Evolutionary conservation across 2,797 vertebrate species (phyloP).

Genomic region (Rhynchotus rufescens): DNA sequence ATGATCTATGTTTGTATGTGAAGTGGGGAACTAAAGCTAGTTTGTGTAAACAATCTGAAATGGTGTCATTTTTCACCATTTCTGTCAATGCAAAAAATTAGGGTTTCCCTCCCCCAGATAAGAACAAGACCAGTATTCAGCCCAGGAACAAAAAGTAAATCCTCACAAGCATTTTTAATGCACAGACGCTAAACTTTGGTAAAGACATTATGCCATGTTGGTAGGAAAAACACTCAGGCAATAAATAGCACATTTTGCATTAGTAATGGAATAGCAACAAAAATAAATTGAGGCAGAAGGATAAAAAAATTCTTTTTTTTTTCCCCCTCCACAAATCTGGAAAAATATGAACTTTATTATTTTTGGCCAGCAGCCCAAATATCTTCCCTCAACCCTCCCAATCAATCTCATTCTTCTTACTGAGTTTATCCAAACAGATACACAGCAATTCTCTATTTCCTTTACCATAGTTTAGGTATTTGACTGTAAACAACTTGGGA

Average conservation of each 20-base stretch:
- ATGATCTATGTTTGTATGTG: slow-evolving; percentile 35
- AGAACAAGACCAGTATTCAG: slow-evolving; percentile 49
- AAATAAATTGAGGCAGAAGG: slow-evolving; percentile 15
- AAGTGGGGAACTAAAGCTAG: slow-evolving; percentile 26
- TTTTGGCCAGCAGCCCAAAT: slow-evolving; percentile 35
- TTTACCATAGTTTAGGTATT: background rate
- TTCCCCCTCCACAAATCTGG: background rate
- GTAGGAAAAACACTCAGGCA: slow-evolving; percentile 38
- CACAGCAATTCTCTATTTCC: background rate
- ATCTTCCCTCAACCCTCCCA: background rate
- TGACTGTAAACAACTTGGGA: background rate
- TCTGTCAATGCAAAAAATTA: slow-evolving; percentile 25
- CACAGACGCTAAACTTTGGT: slow-evolving; percentile 29
- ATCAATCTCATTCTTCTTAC: background rate
- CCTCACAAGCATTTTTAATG: slow-evolving; percentile 11
- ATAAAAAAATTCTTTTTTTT: slow-evolving; percentile 47
- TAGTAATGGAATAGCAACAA: slow-evolving; percentile 49
- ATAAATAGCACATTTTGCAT: slow-evolving; percentile 43
- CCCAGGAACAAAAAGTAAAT: slow-evolving; percentile 27
- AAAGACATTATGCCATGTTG: slow-evolving; percentile 22
- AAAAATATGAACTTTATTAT: slow-evolving; percentile 30
- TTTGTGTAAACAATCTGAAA: slow-evolving; percentile 46
- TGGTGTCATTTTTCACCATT: slow-evolving; percentile 53
- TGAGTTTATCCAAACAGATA: background rate
- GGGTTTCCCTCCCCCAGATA: slow-evolving; percentile 32